These are phyloP conservation scores for Eupithecia insigniata DNA, from an alignment of 2,888 invertebrate species.

Conservation along the genomic window DNA sequence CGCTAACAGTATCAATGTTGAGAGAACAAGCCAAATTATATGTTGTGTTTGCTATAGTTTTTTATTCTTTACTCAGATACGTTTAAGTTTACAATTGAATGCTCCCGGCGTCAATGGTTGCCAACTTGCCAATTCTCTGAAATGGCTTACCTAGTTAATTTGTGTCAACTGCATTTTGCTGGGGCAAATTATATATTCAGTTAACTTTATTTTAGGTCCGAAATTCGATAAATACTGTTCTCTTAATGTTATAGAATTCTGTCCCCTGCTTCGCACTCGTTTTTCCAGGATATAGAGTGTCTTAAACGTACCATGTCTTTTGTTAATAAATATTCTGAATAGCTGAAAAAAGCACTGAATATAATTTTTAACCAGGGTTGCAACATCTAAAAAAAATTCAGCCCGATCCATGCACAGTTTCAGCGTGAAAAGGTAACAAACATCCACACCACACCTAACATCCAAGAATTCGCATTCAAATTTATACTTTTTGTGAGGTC, in stretches of 20 bases:
- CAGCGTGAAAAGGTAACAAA: too few species aligned
- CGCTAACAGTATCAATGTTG: not conserved
- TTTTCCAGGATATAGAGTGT: not conserved
- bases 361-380: too few species aligned
- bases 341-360: too few species aligned
- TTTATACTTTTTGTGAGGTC: not conserved
- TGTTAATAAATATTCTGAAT: too few species aligned
- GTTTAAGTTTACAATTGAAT: slow-evolving; percentile 39
- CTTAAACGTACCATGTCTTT: too few species aligned
- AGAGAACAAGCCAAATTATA: not conserved
- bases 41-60: slow-evolving; percentile 3
- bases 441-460: too few species aligned
- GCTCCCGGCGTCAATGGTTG: slow-evolving; percentile 49
- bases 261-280: not conserved
- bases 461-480: too few species aligned
- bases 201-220: slow-evolving; percentile 2
- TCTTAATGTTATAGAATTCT: not conserved
- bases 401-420: too few species aligned
- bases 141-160: slow-evolving; percentile 60
- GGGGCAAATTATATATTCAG: slow-evolving; percentile 35
- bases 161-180: slow-evolving; percentile 51
- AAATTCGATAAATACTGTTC: not conserved
- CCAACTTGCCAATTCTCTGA: slow-evolving; percentile 76
- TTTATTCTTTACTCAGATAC: slow-evolving; percentile 14
- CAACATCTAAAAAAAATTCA: too few species aligned